Evolutionary conservation across 1,140 invertebrate genomes (phyloP).

Genomic region (Drosophila azteca): DNA sequence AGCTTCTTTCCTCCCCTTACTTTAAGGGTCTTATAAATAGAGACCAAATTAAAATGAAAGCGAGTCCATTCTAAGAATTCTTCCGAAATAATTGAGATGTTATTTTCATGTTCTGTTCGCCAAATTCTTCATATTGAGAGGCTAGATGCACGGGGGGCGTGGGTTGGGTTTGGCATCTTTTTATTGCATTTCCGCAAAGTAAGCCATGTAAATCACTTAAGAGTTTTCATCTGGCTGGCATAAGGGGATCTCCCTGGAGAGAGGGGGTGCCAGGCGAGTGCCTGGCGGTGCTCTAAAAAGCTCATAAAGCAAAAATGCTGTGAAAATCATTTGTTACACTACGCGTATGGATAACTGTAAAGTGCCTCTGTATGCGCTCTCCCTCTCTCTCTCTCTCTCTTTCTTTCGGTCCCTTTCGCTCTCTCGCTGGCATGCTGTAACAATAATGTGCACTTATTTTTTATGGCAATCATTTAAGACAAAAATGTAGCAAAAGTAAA

Average conservation of each 20-base stretch:
- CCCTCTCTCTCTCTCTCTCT: not conserved
- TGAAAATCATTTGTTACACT: constrained; percentile 81
- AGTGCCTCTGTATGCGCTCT: constrained; percentile 50
- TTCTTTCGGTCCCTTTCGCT: not conserved
- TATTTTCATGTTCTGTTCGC: too few species aligned
- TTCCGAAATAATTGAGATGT: too few species aligned
- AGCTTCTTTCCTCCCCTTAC: too few species aligned
- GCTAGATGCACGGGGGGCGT: constrained; percentile 2
- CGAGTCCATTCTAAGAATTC: too few species aligned
- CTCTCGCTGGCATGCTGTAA: constrained; percentile 37
- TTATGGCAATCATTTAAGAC: constrained; percentile 81
- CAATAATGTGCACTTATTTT: constrained; percentile 82
- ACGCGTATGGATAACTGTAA: constrained; percentile 79
- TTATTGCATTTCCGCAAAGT: constrained; percentile 72
- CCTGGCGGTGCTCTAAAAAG: constrained; percentile 56
- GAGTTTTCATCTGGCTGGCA: constrained; percentile 42
- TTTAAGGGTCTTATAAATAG: too few species aligned
- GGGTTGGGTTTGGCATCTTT: constrained; percentile 31
- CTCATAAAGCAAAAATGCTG: constrained; percentile 77
- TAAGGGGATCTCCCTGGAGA: too few species aligned
- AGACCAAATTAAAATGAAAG: too few species aligned
- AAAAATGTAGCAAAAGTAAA: constrained; percentile 76
- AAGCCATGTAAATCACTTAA: constrained; percentile 78
- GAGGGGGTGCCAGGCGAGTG: too few species aligned
- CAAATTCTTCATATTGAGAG: too few species aligned